Evolutionary conservation across 1,140 invertebrate genomes (phyloP).

Genomic region (Uloborus diversus): DNA sequence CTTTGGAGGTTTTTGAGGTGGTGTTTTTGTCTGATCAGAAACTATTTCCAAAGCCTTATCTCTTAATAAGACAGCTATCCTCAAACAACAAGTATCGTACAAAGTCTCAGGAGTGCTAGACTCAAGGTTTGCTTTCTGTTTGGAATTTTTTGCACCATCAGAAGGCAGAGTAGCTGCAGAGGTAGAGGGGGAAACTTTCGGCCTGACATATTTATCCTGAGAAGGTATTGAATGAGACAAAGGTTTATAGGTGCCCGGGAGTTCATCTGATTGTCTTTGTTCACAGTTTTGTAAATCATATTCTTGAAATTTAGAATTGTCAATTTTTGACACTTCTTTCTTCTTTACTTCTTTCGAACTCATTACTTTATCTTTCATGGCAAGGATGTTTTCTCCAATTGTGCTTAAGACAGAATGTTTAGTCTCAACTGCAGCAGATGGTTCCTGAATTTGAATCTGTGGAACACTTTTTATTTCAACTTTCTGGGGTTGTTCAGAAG

Average conservation of each 20-base stretch:
- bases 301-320: not conserved
- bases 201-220: no score
- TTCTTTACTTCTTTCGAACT: conserved; percentile 20
- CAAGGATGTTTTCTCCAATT: conserved; percentile 28
- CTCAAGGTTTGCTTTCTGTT: no score
- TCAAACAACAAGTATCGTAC: conserved; percentile 47
- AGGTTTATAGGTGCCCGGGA: conserved; percentile 18
- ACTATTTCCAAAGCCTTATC: conserved; percentile 47
- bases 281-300: conserved; percentile 24
- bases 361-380: conserved; percentile 27
- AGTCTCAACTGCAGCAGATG: not conserved
- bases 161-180: no score
- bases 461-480: not conserved
- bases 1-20: conserved; percentile 46
- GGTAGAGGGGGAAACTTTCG: not conserved
- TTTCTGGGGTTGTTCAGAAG: not conserved
- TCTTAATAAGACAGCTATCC: conserved; percentile 26
- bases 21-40: conserved; percentile 23
- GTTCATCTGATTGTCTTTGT: not conserved
- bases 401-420: conserved; percentile 20
- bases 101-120: conserved; percentile 26
- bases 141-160: no score
- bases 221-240: not conserved
- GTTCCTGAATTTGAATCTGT: conserved; percentile 4
- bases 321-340: not conserved